A percentile compares a stretch with the other conserved stretches of the same genome.
Conservation (phyloP, 2,888 invertebrate species). For the Chaetogeoica ovagalla region DNA sequence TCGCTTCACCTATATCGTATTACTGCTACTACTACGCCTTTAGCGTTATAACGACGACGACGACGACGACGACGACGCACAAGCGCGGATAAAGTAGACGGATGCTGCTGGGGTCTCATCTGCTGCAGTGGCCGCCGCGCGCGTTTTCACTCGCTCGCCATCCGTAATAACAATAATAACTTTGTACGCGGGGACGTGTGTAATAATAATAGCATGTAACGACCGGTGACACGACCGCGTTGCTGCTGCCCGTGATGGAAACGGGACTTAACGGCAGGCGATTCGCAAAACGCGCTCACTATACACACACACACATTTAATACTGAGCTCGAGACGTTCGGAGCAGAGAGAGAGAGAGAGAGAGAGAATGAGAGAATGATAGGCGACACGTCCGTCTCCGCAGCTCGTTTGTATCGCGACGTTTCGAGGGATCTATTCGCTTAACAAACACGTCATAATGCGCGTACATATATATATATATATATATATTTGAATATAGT, state of each 20-base stretch:
- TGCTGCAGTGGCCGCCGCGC: not conserved
- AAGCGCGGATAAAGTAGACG: too few relatives aligned
- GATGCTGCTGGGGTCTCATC: slow-evolving; percentile 39
- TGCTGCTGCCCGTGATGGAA: not conserved
- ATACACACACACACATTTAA: too few relatives aligned
- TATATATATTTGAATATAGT: too few relatives aligned
- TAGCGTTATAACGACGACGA: too few relatives aligned
- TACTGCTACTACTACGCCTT: too few relatives aligned
- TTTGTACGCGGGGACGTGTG: not conserved
- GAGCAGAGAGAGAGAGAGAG: not conserved
- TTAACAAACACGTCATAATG: not conserved
- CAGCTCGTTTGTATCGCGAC: not conserved
- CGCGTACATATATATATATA: too few relatives aligned
- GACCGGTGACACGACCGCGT: not conserved
- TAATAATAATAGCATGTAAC: not conserved
- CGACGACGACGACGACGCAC: too few relatives aligned
- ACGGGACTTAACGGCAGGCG: not conserved
- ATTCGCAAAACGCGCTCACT: not conserved
- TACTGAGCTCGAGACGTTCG: too few relatives aligned
- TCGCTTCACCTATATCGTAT: not conserved
- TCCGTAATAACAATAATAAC: slow-evolving; percentile 34
- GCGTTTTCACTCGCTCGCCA: not conserved
- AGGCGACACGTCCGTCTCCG: slow-evolving; percentile 40
- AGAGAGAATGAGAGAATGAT: slow-evolving; percentile 34
- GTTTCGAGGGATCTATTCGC: not conserved